Evolutionary conservation across 2,113 vertebrate species (phyloP).

Genomic region (Zosterops hypoxanthus): DNA sequence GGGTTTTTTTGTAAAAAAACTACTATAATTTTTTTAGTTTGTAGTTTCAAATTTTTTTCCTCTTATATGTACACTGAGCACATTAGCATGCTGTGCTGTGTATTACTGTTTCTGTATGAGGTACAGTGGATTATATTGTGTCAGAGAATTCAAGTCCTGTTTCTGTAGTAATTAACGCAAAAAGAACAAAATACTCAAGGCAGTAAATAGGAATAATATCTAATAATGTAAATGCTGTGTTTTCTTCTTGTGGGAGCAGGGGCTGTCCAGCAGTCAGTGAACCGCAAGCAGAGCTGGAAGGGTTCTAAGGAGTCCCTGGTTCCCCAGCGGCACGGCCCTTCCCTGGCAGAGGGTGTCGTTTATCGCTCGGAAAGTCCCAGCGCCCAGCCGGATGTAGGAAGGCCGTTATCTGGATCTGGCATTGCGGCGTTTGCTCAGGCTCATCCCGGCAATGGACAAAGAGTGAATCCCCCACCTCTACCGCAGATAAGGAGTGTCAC

Average conservation of each 20-base stretch:
- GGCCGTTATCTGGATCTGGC: slow-evolving; percentile 82
- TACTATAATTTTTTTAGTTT: neutral
- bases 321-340: slow-evolving; percentile 84
- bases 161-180: neutral
- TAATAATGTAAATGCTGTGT: neutral
- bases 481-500: slow-evolving; percentile 92
- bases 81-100: neutral
- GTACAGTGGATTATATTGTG: neutral
- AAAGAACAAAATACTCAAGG: neutral
- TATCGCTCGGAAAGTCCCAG: slow-evolving; percentile 90
- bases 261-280: slow-evolving; percentile 84
- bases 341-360: slow-evolving; percentile 82
- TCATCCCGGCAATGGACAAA: slow-evolving; percentile 83
- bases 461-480: slow-evolving; percentile 86
- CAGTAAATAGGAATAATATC: neutral
- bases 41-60: neutral
- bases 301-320: slow-evolving; percentile 95
- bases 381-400: slow-evolving; percentile 83
- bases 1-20: too few relatives aligned
- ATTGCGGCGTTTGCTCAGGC: slow-evolving; percentile 82
- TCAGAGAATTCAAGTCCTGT: neutral
- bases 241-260: slow-evolving; percentile 59
- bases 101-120: neutral
- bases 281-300: slow-evolving; percentile 94
- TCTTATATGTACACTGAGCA: neutral